Base-by-base conservation (phyloP, 2,797 vertebrate genomes). In the Tympanoctomys barrerae region DNA sequence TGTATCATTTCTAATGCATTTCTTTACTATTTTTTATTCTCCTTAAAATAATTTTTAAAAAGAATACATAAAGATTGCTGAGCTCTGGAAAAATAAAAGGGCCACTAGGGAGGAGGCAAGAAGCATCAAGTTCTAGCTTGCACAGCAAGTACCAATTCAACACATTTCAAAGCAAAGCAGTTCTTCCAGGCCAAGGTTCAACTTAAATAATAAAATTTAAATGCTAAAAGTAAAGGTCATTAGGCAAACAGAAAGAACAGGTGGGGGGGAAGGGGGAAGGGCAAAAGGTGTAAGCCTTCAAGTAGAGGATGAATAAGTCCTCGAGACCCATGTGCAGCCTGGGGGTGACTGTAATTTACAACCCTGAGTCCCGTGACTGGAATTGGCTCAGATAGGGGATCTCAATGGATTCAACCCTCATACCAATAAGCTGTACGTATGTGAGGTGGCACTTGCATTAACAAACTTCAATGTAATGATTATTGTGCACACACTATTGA, bases 281-380 rank as follows among this genome's bases (percentile, higher is more conserved):
- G 28, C 42, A 28, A 6, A 39, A 62, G 4, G n/a, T 4, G 1
- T 1, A 33, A 16, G n/a, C 12, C 1, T 10, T 59, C n/a, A 2
- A 16, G 42, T 7, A 24, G 6, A 31, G 31, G 88, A 42, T 24
- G 16, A 21, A 19, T 59, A 24, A 19, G 28, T 11, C 36, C 59
- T 62, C 26, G 28, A 73, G 66, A 31, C 66, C 11, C 26, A 14
- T 1, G n/a, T 19, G 6, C 21, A 21, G 26, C 12, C 0, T 5
- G 39, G 18, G 26, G 18, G 87, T 46, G 46, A 33, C 28, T 10
- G 2, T 14, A 10, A 6, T 2, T 19, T 26, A 11, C 18, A 39
- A 7, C 8, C 11, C 16, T 16, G 7, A 26, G 33, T 57, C 7
- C 16, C 7, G 5, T 0, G 3, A 16, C 1, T 4, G 11, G 28